Evolutionary conservation across 1,140 invertebrate genomes (phyloP).

Genomic region (Gyrodactylus bullatarudis): DNA sequence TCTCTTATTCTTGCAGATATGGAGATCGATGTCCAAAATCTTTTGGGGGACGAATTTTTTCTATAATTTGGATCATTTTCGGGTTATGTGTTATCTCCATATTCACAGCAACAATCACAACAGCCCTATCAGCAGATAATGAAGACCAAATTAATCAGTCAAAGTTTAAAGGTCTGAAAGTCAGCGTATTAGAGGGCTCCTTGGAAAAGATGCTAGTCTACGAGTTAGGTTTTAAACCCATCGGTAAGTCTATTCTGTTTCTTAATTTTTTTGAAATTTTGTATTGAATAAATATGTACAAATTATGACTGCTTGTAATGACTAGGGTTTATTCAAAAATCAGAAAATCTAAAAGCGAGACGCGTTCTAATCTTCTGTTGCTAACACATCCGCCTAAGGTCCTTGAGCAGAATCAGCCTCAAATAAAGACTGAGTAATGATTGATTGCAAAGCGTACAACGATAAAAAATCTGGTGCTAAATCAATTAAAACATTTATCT

Average conservation of each 20-base stretch:
- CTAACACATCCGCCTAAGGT: too few species aligned
- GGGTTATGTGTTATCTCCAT: slow-evolving; percentile 5
- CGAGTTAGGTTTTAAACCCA: slow-evolving; percentile 1
- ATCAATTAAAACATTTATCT: too few species aligned
- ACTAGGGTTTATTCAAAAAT: too few species aligned
- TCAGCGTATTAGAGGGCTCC: background rate
- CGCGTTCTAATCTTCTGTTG: too few species aligned
- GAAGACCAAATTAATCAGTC: background rate
- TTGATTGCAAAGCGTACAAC: too few species aligned
- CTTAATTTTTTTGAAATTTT: too few species aligned
- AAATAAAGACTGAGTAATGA: too few species aligned
- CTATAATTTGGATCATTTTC: slow-evolving; percentile 7
- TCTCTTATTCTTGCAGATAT: slow-evolving; percentile 6
- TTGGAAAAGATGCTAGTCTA: background rate
- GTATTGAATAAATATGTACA: too few species aligned
- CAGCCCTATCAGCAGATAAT: background rate
- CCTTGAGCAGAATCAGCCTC: too few species aligned
- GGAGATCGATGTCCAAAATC: slow-evolving; percentile 7
- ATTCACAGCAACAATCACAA: slow-evolving; percentile 8
- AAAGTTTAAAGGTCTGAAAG: background rate
- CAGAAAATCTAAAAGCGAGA: too few species aligned
- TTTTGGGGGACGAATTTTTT: slow-evolving; percentile 3
- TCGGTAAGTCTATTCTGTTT: slow-evolving; percentile 5
- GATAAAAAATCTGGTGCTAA: too few species aligned
- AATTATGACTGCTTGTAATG: too few species aligned